Conservation (phyloP, 2,888 invertebrate genomes). For the Calameuta filiformis region DNA sequence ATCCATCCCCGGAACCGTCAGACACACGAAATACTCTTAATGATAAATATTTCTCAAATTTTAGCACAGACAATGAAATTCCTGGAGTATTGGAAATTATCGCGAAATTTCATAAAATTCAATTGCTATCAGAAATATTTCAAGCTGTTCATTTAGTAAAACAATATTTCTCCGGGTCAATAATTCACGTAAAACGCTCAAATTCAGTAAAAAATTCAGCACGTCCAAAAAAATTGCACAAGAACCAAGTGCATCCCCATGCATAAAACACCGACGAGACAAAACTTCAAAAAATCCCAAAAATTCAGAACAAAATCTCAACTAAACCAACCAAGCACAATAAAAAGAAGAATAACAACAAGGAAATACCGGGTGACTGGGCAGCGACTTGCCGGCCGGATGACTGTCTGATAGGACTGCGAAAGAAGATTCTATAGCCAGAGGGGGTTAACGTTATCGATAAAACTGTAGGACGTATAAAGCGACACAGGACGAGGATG, state of each 20-base stretch:
- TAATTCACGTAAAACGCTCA: not conserved
- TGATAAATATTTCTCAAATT: not conserved
- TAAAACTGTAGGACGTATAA: not conserved
- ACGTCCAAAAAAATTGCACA: not conserved
- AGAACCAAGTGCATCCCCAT: not conserved
- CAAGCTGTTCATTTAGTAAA: no score
- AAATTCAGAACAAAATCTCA: not conserved
- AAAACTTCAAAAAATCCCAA: no score
- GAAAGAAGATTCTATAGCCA: not conserved
- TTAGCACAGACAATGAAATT: not conserved
- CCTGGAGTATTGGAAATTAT: no score
- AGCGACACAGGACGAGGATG: no score
- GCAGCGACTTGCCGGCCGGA: no score
- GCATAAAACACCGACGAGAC: not conserved
- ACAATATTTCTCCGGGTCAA: no score
- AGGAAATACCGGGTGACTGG: not conserved
- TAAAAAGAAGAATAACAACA: not conserved
- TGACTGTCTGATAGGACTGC: not conserved
- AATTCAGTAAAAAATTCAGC: not conserved
- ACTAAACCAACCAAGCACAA: not conserved
- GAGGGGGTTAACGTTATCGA: not conserved
- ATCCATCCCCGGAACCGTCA: not conserved
- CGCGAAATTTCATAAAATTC: no score
- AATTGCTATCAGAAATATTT: no score
- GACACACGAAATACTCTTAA: not conserved